phyloP scores from a whole-genome alignment of 2,888 invertebrate genomes.

The Tetrapedia diversipes region DNA sequence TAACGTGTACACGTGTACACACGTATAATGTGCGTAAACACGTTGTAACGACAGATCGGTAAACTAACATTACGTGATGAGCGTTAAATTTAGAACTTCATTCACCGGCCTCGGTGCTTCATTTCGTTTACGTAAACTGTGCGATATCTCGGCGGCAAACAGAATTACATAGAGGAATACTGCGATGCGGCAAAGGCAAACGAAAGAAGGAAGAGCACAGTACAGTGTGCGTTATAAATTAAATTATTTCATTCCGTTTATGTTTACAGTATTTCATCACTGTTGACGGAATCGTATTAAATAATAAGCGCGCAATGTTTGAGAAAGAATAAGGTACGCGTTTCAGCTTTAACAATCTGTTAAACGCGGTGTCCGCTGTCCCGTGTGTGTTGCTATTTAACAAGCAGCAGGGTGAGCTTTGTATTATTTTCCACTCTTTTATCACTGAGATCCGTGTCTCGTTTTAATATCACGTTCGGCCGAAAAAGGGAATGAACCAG shows the following conservation, averaged over 20 bases:
- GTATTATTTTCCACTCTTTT: too few species aligned
- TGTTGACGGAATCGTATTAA: neutral
- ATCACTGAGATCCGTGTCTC: too few species aligned
- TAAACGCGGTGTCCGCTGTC: too few species aligned
- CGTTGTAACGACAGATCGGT: constrained; percentile 11
- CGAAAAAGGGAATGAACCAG: too few species aligned
- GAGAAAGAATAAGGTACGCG: too few species aligned
- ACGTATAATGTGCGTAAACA: neutral
- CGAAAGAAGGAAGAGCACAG: neutral
- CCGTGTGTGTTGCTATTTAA: too few species aligned
- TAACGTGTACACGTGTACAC: neutral
- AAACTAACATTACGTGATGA: constrained; percentile 7
- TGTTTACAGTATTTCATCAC: neutral
- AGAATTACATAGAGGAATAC: constrained; percentile 15
- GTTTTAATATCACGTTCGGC: too few species aligned
- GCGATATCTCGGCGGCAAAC: constrained; percentile 12
- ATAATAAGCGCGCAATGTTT: neutral
- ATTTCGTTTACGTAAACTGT: constrained; percentile 38
- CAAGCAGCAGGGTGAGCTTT: too few species aligned
- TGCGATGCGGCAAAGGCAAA: neutral
- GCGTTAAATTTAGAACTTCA: constrained; percentile 23
- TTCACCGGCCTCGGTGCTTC: neutral
- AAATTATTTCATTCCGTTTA: constrained; percentile 6
- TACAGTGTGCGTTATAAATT: too few species aligned
- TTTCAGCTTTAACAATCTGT: too few species aligned